Conservation (phyloP, 2,113 vertebrate genomes). For the Xiphophorus couchianus region DNA sequence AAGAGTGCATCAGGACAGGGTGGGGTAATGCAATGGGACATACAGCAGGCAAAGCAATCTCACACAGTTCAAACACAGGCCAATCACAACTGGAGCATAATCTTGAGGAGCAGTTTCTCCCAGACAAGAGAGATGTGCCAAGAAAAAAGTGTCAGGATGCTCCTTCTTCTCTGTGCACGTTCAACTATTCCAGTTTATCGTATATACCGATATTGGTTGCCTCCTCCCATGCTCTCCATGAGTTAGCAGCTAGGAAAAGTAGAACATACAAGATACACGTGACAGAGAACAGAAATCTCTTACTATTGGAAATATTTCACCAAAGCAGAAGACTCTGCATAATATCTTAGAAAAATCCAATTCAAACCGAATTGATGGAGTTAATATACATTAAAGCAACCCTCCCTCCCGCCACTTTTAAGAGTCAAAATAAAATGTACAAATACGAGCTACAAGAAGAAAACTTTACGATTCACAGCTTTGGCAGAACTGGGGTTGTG, state of each 20-base stretch:
- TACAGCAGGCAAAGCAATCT: conserved; percentile 83
- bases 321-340: conserved; percentile 87
- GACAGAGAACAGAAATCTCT: conserved; percentile 93
- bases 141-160: conserved; percentile 5
- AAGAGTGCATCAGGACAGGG: conserved; percentile 81
- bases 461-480: conserved; percentile 85
- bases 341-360: conserved; percentile 87
- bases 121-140: conserved; percentile 39
- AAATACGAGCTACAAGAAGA: conserved; percentile 77
- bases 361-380: conserved; percentile 89
- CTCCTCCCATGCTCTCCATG: conserved; percentile 74
- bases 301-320: conserved; percentile 83
- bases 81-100: conserved; percentile 45
- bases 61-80: conserved; percentile 80
- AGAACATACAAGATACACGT: conserved; percentile 79
- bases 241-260: conserved; percentile 73
- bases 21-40: conserved; percentile 78
- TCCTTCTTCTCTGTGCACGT: conserved; percentile 21
- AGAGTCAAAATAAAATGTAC: conserved; percentile 70
- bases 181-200: conserved; percentile 57
- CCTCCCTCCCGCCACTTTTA: conserved; percentile 25
- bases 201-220: conserved; percentile 35
- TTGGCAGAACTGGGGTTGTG: conserved; percentile 75
- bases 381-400: conserved; percentile 77
- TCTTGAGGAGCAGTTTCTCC: conserved; percentile 57